Evolutionary conservation across 1,140 invertebrate genomes (phyloP), one percentile per base, ranked within the genome.

Genomic region (Aphaenogaster floridana): DNA sequence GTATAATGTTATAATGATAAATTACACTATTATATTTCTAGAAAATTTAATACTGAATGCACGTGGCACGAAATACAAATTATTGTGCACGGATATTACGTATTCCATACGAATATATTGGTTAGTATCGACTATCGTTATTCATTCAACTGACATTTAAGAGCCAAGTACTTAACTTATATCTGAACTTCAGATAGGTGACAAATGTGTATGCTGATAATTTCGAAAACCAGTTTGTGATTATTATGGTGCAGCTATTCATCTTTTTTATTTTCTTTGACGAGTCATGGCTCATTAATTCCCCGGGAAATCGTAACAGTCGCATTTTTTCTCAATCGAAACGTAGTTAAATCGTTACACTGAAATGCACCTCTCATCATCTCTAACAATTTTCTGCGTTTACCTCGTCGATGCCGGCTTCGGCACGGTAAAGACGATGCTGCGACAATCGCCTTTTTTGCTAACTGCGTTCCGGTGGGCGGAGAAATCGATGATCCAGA

Each of bases 381-480:
- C 48, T 84, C 17, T 61, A 50, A 83, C 28, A n/a, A 74, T 83
- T 83, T 83, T 28, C 69, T 74, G 48, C 69, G 13, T 61, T 74
- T 50, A 74, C 39, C 54, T 83, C 68, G 28, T 72, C 39, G 54
- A 48, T n/a, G 42, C 21, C 42, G 42, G 54, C 28, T 57, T 42
- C 34, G 11, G 48, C 45, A 57, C 57, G n/a, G n/a, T 66, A 71
- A 68, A 45, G 77, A 59, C 42, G 89, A 80, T 68, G 86, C 85
- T 74, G 91, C 85, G 63, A 45, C 52, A 39, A 80, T 66, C 42
- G 42, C 13, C 34, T 86, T 90, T 89, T 91, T 91, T 78, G 72
- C 48, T 72, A 76, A 50, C 39, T 39, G 68, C 54, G 78, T 78
- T 68, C 61, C 64, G 61, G 54, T 76, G 50, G 89, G 86, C 76